Evolutionary conservation across 2,797 vertebrate genomes (phyloP).

Genomic region (Thalassophryne amazonica): DNA sequence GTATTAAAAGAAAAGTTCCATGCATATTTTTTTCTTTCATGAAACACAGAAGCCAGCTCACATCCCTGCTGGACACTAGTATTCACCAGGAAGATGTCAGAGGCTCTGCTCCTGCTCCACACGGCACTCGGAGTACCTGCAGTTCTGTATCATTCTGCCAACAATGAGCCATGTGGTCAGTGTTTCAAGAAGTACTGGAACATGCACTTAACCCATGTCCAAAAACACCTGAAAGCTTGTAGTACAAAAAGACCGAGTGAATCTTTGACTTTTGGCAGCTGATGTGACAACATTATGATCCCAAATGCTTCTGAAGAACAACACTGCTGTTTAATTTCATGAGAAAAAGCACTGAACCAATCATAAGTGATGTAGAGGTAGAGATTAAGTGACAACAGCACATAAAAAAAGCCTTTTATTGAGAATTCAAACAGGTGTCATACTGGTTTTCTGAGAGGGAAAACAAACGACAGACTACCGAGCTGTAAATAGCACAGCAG

Average conservation of each 20-base stretch:
- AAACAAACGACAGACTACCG: conserved; percentile 74
- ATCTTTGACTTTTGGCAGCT: conserved; percentile 36
- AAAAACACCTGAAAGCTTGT: conserved; percentile 34
- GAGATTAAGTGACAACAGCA: conserved; percentile 60
- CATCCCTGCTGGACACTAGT: too few relatives aligned
- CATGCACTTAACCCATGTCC: conserved; percentile 17
- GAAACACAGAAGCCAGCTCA: too few relatives aligned
- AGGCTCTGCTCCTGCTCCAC: too few relatives aligned
- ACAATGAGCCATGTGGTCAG: conserved; percentile 5
- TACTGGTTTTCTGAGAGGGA: conserved; percentile 66
- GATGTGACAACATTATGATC: conserved; percentile 34
- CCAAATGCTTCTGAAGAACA: conserved; percentile 30
- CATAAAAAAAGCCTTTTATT: conserved; percentile 60
- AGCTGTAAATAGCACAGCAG: conserved; percentile 76
- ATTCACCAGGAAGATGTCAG: too few relatives aligned
- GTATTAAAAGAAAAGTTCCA: too few relatives aligned
- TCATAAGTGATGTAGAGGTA: conserved; percentile 43
- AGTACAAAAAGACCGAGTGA: conserved; percentile 13
- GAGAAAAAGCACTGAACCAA: conserved; percentile 23
- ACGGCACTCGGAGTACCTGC: too few relatives aligned
- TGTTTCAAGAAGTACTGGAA: conserved; percentile 14
- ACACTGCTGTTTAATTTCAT: conserved; percentile 31
- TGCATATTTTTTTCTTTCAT: too few relatives aligned
- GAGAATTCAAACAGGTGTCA: conserved; percentile 81
- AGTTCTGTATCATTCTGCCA: neutral